phyloP scores from a whole-genome alignment of 2,888 invertebrate genomes.

The Morpho deidamia region DNA sequence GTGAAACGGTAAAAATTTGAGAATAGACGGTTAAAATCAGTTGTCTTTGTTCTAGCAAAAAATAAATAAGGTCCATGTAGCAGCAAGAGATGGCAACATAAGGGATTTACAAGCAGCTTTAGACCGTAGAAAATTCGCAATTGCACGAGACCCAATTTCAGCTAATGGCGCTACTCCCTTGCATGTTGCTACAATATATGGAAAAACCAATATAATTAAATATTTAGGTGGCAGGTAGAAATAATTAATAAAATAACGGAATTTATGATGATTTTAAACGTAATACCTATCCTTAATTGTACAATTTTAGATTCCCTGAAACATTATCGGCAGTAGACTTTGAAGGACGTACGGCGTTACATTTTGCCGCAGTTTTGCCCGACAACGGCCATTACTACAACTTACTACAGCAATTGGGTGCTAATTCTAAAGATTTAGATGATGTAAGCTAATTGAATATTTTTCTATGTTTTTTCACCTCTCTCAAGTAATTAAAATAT shows the following conservation, averaged over 20 bases:
- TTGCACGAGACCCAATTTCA: conserved; percentile 91
- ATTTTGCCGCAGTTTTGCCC: conserved; percentile 90
- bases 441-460: conserved; percentile 81
- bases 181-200: conserved; percentile 91
- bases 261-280: not conserved
- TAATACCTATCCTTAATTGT: not conserved
- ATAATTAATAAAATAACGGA: not conserved
- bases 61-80: conserved; percentile 92
- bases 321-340: conserved; percentile 88
- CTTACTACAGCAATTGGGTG: conserved; percentile 90
- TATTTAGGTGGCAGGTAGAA: conserved; percentile 75
- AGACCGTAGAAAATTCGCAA: conserved; percentile 93
- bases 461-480: not conserved
- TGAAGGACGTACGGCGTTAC: conserved; percentile 90
- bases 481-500: conserved; percentile 8
- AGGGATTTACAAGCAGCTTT: conserved; percentile 90
- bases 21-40: no score
- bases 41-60: conserved; percentile 81
- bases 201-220: conserved; percentile 87
- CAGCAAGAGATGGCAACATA: conserved; percentile 90
- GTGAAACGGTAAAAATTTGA: no score
- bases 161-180: conserved; percentile 91
- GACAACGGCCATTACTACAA: conserved; percentile 94
- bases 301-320: conserved; percentile 85
- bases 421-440: conserved; percentile 89